Conservation (phyloP, 1,140 invertebrate species). For the Listronotus oregonensis region DNA sequence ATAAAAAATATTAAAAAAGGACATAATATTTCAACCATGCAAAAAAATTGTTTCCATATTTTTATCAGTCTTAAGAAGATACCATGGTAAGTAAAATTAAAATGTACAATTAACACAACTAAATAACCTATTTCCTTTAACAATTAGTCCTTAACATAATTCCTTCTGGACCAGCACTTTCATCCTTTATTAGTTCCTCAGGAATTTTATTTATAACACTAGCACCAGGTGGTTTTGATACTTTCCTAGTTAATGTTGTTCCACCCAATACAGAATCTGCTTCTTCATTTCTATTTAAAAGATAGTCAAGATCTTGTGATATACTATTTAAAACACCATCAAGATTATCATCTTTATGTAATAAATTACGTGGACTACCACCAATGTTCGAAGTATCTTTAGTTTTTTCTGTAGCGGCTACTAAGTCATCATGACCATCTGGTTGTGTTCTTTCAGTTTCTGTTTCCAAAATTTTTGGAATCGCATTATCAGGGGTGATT, state of each 20-base stretch:
- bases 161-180: slow-evolving; percentile 38
- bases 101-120: no score
- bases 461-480: slow-evolving; percentile 33
- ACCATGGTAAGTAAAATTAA: no score
- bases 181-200: slow-evolving; percentile 40
- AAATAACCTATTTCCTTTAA: slow-evolving; percentile 14
- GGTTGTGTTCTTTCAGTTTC: slow-evolving; percentile 42
- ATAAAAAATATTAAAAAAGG: no score
- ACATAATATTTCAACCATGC: no score
- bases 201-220: slow-evolving; percentile 42
- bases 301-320: slow-evolving; percentile 51
- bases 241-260: slow-evolving; percentile 30
- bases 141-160: slow-evolving; percentile 47
- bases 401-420: slow-evolving; percentile 19
- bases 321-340: slow-evolving; percentile 53
- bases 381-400: slow-evolving; percentile 8
- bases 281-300: slow-evolving; percentile 46
- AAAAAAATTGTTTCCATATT: no score
- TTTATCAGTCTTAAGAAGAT: no score
- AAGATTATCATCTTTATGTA: slow-evolving; percentile 41
- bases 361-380: slow-evolving; percentile 4
- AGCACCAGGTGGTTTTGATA: slow-evolving; percentile 41
- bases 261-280: slow-evolving; percentile 9
- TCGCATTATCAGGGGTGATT: slow-evolving; percentile 39
- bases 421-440: slow-evolving; percentile 46